A percentile compares a stretch with the other conserved stretches of the same genome.
Conservation (phyloP, 2,888 invertebrate species). For the Macrophya annulata region DNA sequence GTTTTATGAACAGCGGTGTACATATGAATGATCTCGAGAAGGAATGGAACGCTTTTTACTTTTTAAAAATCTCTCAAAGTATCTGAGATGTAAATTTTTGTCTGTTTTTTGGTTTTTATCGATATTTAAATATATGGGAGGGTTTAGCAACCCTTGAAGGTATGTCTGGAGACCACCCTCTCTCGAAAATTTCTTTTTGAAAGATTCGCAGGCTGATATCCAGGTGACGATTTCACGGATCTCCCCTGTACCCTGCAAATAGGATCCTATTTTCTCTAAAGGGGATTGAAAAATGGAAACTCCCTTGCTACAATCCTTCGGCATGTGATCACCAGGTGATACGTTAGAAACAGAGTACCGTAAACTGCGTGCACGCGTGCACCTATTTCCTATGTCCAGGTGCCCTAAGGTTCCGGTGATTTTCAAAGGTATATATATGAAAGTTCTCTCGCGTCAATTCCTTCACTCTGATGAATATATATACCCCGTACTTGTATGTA, state of each 20-base stretch:
- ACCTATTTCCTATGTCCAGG: constrained; percentile 41
- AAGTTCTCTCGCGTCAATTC: constrained; percentile 1
- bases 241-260: constrained; percentile 29
- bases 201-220: constrained; percentile 52
- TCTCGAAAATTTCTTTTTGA: constrained; percentile 19
- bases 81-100: neutral
- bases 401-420: constrained; percentile 44
- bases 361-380: constrained; percentile 46
- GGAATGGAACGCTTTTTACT: neutral
- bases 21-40: neutral
- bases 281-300: constrained; percentile 43
- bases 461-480: constrained; percentile 20
- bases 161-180: neutral
- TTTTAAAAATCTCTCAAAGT: neutral
- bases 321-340: constrained; percentile 55
- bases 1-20: neutral
- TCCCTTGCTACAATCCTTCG: constrained; percentile 45
- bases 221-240: constrained; percentile 51
- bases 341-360: constrained; percentile 34
- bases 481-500: neutral
- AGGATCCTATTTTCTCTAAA: constrained; percentile 4
- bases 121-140: neutral
- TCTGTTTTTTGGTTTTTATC: neutral
- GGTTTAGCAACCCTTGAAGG: constrained; percentile 18
- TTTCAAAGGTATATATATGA: constrained; percentile 31